These are phyloP conservation scores for Urocolius indicus DNA, from an alignment of 2,113 vertebrate genomes.

Conservation along the genomic window DNA sequence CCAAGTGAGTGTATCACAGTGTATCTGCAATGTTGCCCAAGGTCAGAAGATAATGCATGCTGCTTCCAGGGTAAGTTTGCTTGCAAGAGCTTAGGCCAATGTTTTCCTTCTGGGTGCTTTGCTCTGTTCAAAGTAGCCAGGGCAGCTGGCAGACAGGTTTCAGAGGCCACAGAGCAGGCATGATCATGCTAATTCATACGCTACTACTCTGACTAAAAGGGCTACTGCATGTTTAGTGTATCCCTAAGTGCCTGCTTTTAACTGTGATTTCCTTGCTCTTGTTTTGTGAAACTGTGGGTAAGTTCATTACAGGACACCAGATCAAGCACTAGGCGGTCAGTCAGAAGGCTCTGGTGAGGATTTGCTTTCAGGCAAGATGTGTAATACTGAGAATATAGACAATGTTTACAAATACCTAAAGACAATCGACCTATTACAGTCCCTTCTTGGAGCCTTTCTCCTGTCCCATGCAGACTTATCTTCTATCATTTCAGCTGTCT, in stretches of 20 bases:
- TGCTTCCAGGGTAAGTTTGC: not conserved
- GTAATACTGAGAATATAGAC: not conserved
- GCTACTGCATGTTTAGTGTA: not conserved
- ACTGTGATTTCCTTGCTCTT: not conserved
- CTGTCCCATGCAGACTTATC: not conserved
- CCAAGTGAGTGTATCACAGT: not conserved
- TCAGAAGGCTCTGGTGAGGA: not conserved
- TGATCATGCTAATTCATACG: not conserved
- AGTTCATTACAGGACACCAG: not conserved
- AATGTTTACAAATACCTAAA: not conserved
- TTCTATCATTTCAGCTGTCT: not conserved
- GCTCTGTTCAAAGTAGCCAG: not conserved
- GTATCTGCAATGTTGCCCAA: not conserved
- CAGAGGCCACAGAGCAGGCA: not conserved
- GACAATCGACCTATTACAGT: not conserved
- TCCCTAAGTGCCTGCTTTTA: not conserved
- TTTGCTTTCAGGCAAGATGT: not conserved
- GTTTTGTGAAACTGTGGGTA: not conserved
- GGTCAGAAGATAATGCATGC: not conserved
- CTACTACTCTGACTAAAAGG: not conserved
- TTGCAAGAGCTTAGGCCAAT: not conserved
- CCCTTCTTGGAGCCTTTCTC: not conserved
- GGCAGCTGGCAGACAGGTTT: not conserved
- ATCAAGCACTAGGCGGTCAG: not conserved
- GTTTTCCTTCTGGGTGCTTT: not conserved